Evolutionary conservation across 2,888 invertebrate genomes (phyloP).

Genomic region (Calliscelio sp.): DNA sequence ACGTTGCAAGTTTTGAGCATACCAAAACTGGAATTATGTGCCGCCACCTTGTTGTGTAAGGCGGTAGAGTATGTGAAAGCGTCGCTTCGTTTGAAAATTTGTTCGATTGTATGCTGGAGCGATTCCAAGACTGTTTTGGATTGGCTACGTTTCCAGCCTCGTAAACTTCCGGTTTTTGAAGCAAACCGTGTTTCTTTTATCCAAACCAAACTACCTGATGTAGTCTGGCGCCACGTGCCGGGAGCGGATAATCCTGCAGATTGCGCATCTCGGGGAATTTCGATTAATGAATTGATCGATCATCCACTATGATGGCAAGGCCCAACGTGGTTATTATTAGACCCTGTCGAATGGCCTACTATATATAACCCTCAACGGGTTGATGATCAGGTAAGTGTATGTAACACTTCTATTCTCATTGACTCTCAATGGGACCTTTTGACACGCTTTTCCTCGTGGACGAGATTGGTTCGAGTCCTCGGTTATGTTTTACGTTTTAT

Average conservation of each 20-base stretch:
- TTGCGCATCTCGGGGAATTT: background rate
- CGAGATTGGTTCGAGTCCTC: too few species aligned
- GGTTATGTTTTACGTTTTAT: background rate
- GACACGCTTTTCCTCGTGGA: too few species aligned
- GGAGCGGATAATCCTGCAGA: background rate
- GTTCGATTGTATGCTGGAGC: background rate
- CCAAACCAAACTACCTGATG: background rate
- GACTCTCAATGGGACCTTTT: too few species aligned
- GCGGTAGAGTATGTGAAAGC: background rate
- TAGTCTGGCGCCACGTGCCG: background rate
- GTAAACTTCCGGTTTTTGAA: background rate
- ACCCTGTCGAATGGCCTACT: too few species aligned
- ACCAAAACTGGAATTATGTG: constrained; percentile 8
- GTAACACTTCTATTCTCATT: too few species aligned
- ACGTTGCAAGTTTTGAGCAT: background rate
- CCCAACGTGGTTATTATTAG: too few species aligned
- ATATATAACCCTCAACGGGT: too few species aligned
- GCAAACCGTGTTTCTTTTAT: constrained; percentile 10
- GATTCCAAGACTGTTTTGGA: constrained; percentile 16
- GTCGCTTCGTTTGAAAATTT: background rate
- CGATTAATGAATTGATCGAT: background rate
- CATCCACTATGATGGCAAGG: background rate
- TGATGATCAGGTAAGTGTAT: too few species aligned
- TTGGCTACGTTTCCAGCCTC: background rate
- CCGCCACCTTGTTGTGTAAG: background rate